phyloP scores from a whole-genome alignment of 2,113 vertebrate species.

The Nicator chloris region DNA sequence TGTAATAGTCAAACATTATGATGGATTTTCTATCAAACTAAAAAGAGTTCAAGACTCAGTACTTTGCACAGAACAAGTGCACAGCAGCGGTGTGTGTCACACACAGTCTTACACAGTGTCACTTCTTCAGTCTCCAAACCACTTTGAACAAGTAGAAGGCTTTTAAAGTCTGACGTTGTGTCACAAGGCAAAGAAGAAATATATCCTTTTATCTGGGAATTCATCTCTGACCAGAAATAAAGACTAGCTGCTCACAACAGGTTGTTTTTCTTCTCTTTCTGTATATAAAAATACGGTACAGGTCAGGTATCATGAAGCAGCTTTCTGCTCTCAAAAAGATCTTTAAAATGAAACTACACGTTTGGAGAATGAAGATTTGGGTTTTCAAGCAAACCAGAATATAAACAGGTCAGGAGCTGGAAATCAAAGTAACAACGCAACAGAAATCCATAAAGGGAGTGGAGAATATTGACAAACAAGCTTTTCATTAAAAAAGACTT shows the following conservation, averaged over 20 bases:
- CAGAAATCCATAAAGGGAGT: not conserved
- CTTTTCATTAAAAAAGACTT: slow-evolving; percentile 36
- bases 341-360: not conserved
- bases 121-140: not conserved
- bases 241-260: not conserved
- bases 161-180: slow-evolving; percentile 33
- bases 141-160: slow-evolving; percentile 7
- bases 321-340: not conserved
- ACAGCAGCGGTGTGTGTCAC: not conserved
- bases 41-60: slow-evolving; percentile 8
- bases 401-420: not conserved
- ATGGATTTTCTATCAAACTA: not conserved
- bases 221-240: slow-evolving; percentile 29
- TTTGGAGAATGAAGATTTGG: not conserved
- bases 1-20: slow-evolving; percentile 21
- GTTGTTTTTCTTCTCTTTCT: slow-evolving; percentile 5
- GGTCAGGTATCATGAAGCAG: not conserved
- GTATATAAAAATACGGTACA: not conserved
- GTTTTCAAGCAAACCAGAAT: not conserved
- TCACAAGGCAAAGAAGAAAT: slow-evolving; percentile 26
- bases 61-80: not conserved
- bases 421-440: not conserved
- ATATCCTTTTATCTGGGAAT: slow-evolving; percentile 23
- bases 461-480: not conserved
- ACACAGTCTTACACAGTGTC: not conserved